Evolutionary conservation across 2,113 vertebrate genomes (phyloP), one percentile per base, ranked within the genome.

Genomic region (Myotis yumanensis): DNA sequence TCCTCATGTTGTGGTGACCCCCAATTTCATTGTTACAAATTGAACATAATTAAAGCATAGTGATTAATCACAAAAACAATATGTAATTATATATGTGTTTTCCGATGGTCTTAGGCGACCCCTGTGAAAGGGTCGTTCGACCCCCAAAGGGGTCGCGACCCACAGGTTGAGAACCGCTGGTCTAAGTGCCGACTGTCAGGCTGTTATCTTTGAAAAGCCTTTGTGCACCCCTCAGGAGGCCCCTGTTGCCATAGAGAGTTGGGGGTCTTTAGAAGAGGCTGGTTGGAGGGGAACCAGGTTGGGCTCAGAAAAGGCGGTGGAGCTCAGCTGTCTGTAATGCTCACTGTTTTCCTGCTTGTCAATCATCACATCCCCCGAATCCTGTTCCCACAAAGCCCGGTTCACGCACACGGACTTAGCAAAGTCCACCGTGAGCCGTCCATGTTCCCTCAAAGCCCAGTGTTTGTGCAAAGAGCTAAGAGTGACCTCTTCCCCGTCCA

Each of bases 351-450:
- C 81, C 4, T 95, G 25, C 93, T 64, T 69, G 89, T 96, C 73
- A 79, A 91, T 91, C 85, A 25, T 93, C 84, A 35, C 57, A 11
- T 86, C 83, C 62, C 94, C 93, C 8, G 16, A 5, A 1, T 5
- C 51, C 37, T 17, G 5, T 6, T 11, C 96, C 43, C 7, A 68
- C 95, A 86, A 95, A 95, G 76, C 91, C 96, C 51, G 40, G 94
- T 96, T 25, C 96, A 7, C 10, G 43, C 46, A 62, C 92, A 51
- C 52, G 43, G 84, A 94, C 93, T 91, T 79, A 51, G 7, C 35
- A 84, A 93, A 95, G 97, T 97, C 98, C 97, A 96, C 97, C 96
- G 94, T 96, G 96, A 93, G 93, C 95, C 91, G 16, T 88, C 57
- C 86, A 1, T 11, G 18, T 52, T 48, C 51, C 86, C 89, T 57